phyloP scores from a whole-genome alignment of 2,797 vertebrate genomes.

The Botia kubotai region DNA sequence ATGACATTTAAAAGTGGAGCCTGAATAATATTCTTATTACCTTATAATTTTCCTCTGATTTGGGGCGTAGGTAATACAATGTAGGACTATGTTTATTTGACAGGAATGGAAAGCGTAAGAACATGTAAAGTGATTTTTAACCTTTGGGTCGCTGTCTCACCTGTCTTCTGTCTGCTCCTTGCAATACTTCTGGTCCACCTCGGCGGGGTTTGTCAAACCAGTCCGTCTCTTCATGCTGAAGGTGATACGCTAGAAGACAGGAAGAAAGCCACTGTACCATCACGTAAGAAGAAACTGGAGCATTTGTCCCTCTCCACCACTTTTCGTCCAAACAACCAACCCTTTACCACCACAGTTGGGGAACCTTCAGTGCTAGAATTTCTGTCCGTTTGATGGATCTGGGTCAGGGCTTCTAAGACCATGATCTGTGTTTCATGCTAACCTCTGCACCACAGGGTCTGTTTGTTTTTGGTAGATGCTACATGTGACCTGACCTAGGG shows the following conservation, averaged over 20 bases:
- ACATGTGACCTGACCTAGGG: constrained; percentile 5
- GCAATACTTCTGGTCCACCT: constrained; percentile 81
- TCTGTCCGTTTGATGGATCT: constrained; percentile 7
- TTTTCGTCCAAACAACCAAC: constrained; percentile 43
- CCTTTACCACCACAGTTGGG: constrained; percentile 38
- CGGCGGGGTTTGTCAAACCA: constrained; percentile 99
- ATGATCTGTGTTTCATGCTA: constrained; percentile 2
- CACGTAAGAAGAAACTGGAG: constrained; percentile 33
- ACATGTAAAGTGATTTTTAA: not conserved
- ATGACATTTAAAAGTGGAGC: too few relatives aligned
- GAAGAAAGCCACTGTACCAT: constrained; percentile 23
- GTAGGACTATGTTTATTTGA: too few relatives aligned
- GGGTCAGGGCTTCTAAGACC: constrained; percentile 19
- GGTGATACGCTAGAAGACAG: constrained; percentile 89
- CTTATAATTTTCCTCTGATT: too few relatives aligned
- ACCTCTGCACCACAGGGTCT: not conserved
- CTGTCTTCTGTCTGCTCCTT: constrained; percentile 87
- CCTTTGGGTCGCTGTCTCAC: constrained; percentile 69
- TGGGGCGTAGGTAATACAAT: too few relatives aligned
- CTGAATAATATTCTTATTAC: too few relatives aligned
- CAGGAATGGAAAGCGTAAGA: too few relatives aligned
- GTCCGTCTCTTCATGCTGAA: constrained; percentile 97
- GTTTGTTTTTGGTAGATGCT: not conserved
- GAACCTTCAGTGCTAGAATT: constrained; percentile 5
- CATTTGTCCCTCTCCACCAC: constrained; percentile 42